Percentiles rank a stretch among this genome's conserved stretches.
Evolutionary conservation across 1,140 invertebrate species (phyloP).

Genomic region (Cydia pomonella): DNA sequence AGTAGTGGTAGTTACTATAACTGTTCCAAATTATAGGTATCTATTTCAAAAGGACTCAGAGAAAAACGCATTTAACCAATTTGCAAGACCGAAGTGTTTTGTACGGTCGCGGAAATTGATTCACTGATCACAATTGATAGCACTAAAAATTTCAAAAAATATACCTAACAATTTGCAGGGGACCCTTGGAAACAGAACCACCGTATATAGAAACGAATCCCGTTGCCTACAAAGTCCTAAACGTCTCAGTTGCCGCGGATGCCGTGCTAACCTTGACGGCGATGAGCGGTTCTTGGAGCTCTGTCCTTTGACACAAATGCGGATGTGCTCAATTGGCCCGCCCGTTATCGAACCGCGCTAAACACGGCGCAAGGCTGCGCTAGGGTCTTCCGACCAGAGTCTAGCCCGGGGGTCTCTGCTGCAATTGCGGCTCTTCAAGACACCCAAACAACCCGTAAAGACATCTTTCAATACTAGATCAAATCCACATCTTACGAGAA

Average conservation of each 20-base stretch:
- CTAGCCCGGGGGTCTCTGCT: neutral
- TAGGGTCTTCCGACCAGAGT: constrained; percentile 34
- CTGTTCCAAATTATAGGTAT: no score
- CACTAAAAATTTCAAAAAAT: neutral
- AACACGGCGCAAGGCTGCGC: constrained; percentile 71
- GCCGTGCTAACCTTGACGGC: constrained; percentile 66
- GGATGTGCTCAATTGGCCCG: constrained; percentile 75
- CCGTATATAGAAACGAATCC: neutral
- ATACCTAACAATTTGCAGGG: neutral
- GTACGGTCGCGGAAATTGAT: no score
- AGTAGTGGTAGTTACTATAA: no score
- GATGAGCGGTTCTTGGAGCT: constrained; percentile 71
- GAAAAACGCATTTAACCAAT: no score
- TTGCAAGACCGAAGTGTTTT: no score
- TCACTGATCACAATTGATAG: no score
- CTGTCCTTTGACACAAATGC: constrained; percentile 76
- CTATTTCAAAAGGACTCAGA: no score
- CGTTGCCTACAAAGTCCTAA: constrained; percentile 38
- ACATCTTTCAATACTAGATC: no score
- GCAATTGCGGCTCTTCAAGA: neutral
- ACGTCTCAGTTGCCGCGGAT: constrained; percentile 50
- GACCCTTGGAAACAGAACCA: neutral
- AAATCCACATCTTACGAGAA: no score
- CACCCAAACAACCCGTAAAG: no score
- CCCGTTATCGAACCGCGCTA: constrained; percentile 73